A percentile compares a stretch with the other conserved stretches of the same genome.
phyloP scores from a whole-genome alignment of 2,888 invertebrate species.

The Nomada lathburiana region DNA sequence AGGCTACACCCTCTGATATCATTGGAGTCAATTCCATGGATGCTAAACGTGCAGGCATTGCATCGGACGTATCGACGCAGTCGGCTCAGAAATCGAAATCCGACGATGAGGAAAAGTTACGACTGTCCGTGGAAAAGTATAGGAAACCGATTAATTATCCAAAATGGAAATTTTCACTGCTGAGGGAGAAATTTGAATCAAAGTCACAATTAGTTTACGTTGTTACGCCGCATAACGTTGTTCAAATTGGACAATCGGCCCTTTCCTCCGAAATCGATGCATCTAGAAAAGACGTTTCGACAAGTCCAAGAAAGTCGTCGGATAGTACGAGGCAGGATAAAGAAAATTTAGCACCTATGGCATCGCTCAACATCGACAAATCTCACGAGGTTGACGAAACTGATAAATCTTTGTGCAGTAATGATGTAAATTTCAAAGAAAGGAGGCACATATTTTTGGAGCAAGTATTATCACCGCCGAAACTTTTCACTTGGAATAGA shows the following conservation, averaged over 20 bases:
- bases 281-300: conserved; percentile 27
- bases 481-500: conserved; percentile 84
- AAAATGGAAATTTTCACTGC: conserved; percentile 86
- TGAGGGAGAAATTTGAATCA: conserved; percentile 87
- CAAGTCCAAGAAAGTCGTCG: conserved; percentile 54
- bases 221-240: conserved; percentile 57
- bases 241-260: conserved; percentile 32
- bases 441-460: conserved; percentile 86
- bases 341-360: conserved; percentile 76
- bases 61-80: not conserved
- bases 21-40: not conserved
- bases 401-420: conserved; percentile 56
- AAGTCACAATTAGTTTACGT: conserved; percentile 79
- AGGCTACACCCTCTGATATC: not conserved
- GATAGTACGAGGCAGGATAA: conserved; percentile 73
- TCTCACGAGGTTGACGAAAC: conserved; percentile 59
- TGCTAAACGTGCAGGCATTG: not conserved
- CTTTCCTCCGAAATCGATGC: conserved; percentile 12
- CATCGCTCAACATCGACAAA: conserved; percentile 51
- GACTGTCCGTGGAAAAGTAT: conserved; percentile 56
- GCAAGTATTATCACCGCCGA: conserved; percentile 87
- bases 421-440: conserved; percentile 84
- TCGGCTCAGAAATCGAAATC: not conserved
- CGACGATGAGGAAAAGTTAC: conserved; percentile 3
- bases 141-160: conserved; percentile 82